Conservation (phyloP, 1,140 invertebrate genomes). For the Euwallacea similis region DNA sequence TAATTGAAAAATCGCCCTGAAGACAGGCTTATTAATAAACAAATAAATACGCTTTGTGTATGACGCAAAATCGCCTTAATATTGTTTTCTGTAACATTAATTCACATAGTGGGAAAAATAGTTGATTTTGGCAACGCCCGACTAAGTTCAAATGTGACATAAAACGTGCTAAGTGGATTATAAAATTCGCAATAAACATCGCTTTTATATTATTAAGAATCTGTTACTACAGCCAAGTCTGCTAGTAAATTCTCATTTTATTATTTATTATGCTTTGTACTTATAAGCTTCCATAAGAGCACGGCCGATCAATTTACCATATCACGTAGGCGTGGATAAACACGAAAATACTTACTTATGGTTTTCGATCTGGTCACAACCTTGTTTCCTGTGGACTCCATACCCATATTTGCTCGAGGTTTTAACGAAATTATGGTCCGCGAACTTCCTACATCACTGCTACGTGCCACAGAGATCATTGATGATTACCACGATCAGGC, state of each 20-base stretch:
- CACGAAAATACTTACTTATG: conserved; percentile 31
- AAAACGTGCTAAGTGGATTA: conserved; percentile 2
- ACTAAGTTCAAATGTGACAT: not conserved
- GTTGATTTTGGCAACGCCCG: not conserved
- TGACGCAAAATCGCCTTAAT: no score
- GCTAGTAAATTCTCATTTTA: not conserved
- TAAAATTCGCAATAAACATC: conserved; percentile 3
- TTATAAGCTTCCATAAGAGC: not conserved
- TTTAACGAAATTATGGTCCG: conserved; percentile 26
- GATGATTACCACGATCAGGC: not conserved
- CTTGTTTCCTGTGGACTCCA: conserved; percentile 18
- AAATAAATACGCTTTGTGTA: no score
- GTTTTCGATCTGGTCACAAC: conserved; percentile 27
- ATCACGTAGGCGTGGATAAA: not conserved
- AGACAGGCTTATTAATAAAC: no score
- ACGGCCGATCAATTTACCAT: not conserved
- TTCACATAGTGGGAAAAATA: no score
- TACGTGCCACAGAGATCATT: conserved; percentile 28
- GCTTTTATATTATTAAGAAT: not conserved
- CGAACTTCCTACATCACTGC: conserved; percentile 31
- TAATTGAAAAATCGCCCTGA: no score
- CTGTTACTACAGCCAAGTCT: not conserved
- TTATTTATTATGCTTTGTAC: not conserved
- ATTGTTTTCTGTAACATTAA: no score
- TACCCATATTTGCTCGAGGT: conserved; percentile 31